phyloP scores from a whole-genome alignment of 2,113 vertebrate species.

The Syngnathus scovelli region DNA sequence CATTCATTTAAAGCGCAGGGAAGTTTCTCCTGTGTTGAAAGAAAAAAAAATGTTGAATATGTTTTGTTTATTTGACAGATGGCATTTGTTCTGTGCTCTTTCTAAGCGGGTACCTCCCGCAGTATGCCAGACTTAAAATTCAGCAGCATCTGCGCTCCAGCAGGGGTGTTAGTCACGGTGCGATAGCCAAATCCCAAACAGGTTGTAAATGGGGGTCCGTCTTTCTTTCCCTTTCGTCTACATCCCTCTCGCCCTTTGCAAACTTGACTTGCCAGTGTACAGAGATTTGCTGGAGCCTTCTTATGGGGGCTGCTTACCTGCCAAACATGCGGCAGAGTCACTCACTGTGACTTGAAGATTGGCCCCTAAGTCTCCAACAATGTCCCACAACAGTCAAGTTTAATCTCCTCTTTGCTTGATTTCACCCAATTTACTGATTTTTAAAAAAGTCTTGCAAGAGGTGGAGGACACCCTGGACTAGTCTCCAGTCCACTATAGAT shows the following conservation, averaged over 20 bases:
- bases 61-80: slow-evolving; percentile 76
- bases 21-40: slow-evolving; percentile 39
- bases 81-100: slow-evolving; percentile 69
- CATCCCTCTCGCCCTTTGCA: slow-evolving; percentile 55
- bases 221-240: slow-evolving; percentile 62
- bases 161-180: slow-evolving; percentile 74
- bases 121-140: slow-evolving; percentile 72
- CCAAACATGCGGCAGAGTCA: slow-evolving; percentile 56
- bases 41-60: slow-evolving; percentile 46
- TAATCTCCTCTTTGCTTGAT: slow-evolving; percentile 29
- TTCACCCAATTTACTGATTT: neutral
- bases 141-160: slow-evolving; percentile 73
- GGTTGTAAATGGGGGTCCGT: slow-evolving; percentile 74
- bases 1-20: slow-evolving; percentile 57
- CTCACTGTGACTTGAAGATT: slow-evolving; percentile 52
- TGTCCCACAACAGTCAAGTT: slow-evolving; percentile 17
- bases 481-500: neutral
- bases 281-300: slow-evolving; percentile 59
- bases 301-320: slow-evolving; percentile 52
- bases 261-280: slow-evolving; percentile 53
- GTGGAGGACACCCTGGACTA: neutral
- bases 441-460: neutral
- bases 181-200: slow-evolving; percentile 74
- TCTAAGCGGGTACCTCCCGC: slow-evolving; percentile 57
- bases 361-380: slow-evolving; percentile 25